Conservation (phyloP, 2,113 vertebrate genomes). For the Serilophus lunatus region DNA sequence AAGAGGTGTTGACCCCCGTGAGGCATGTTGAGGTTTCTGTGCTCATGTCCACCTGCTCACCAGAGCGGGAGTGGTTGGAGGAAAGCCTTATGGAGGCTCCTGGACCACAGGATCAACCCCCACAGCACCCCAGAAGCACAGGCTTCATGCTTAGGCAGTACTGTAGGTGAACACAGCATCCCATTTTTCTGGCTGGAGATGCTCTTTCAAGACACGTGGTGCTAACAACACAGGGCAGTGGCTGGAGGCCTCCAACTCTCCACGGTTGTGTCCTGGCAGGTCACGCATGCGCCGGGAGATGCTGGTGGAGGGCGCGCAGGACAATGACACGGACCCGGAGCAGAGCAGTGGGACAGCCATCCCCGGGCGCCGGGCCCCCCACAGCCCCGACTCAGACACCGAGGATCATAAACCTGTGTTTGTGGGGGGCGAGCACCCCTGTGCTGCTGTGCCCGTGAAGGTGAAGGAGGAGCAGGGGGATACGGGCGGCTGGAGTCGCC, state of each 20-base stretch:
- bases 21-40: background rate
- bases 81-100: background rate
- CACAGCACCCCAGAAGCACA: background rate
- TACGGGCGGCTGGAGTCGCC: background rate
- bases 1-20: background rate
- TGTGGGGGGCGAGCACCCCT: conserved; percentile 36
- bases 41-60: background rate
- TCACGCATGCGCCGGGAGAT: conserved; percentile 97
- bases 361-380: conserved; percentile 44
- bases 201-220: accelerated
- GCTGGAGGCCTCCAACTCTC: background rate
- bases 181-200: accelerated
- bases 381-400: conserved; percentile 81
- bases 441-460: conserved; percentile 23
- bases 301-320: conserved; percentile 89
- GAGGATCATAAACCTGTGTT: conserved; percentile 81
- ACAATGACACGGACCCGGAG: conserved; percentile 88
- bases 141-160: background rate
- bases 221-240: accelerated
- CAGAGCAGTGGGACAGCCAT: conserved; percentile 57
- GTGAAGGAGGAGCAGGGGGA: conserved; percentile 87
- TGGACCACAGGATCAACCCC: background rate
- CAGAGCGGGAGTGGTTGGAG: accelerated
- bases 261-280: conserved; percentile 62
- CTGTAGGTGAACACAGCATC: accelerated